Base-by-base conservation (phyloP, 2,113 vertebrate species). In the Condylura cristata region DNA sequence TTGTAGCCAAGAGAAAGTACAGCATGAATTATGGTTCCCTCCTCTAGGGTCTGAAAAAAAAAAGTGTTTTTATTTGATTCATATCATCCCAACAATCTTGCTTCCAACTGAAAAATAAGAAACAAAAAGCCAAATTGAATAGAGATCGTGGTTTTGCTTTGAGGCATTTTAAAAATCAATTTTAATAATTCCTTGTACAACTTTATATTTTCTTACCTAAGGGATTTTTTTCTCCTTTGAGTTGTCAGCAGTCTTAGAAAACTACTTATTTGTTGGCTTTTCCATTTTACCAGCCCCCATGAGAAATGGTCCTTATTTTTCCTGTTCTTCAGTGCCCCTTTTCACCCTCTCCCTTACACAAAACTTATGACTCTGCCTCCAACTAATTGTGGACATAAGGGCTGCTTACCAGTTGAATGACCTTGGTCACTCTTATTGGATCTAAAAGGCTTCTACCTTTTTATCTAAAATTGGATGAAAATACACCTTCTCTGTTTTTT, bases 131-230 rank as follows among this genome's bases (percentile, higher is more conserved):
- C 74, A 78, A 10, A 24, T 92, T 79, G 56, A 86, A 81, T 20
- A 94, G 44, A 84, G n/a, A 48, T 34, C 6, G 3, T 91, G 75
- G 58, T 75, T 88, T 95, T 88, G 24, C 51, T 71, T 39, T 14
- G 41, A 93, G 37, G 34, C n/a, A 80, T 70, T 84, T 53, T 20
- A 39, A 46, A 83, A 85, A 58, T 82, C 32, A 24, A 32, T 84
- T 95, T 89, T 13, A 86, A 78, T 78, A 84, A 91, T 76, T 78
- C 68, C 24, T 80, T 94, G 16, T 86, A 30, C 28, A 82, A 83
- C 26, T 74, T 18, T 32, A 86, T 26, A 37, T 60, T 82, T 86
- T 78, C 83, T 83, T 48, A 78, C 34, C 68, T 86, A 87, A 60
- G 3, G 2, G 16, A 46, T 71, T 94, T 66, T 66, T 82, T 60